phyloP scores from a whole-genome alignment of 92 coral and sea anemone genomes.

The Phenganax stokvisi region DNA sequence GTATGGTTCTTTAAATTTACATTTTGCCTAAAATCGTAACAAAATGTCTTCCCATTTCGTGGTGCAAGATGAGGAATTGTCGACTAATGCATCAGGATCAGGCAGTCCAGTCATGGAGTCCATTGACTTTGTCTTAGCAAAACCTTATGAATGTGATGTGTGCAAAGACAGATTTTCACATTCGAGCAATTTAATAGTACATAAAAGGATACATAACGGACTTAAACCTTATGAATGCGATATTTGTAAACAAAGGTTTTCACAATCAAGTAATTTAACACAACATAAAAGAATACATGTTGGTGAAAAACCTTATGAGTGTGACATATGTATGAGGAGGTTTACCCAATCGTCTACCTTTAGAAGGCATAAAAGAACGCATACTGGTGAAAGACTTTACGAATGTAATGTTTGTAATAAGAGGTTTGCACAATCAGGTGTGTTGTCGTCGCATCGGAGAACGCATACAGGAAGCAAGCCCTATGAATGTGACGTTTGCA shows the following conservation, averaged over 20 bases:
- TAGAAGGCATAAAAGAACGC: neutral
- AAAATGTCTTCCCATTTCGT: no score
- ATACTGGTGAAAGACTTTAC: neutral
- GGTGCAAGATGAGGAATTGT: no score
- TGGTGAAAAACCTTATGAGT: neutral
- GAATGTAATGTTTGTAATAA: neutral
- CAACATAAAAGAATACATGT: neutral
- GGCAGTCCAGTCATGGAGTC: no score
- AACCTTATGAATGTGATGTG: neutral
- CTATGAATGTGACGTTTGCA: no score
- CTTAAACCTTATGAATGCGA: conserved; percentile 8
- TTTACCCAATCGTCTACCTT: neutral
- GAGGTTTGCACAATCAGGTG: neutral
- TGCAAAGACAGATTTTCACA: neutral
- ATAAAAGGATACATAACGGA: neutral
- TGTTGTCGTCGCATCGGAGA: no score
- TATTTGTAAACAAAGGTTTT: neutral
- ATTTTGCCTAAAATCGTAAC: no score
- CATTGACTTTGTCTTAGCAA: neutral
- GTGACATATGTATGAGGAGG: neutral
- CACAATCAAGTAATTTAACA: neutral
- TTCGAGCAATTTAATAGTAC: neutral
- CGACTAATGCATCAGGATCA: no score
- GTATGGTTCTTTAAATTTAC: no score
- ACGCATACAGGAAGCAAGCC: no score